Evolutionary conservation across 2,113 vertebrate species (phyloP).

Genomic region (Emydocephalus ijimae): DNA sequence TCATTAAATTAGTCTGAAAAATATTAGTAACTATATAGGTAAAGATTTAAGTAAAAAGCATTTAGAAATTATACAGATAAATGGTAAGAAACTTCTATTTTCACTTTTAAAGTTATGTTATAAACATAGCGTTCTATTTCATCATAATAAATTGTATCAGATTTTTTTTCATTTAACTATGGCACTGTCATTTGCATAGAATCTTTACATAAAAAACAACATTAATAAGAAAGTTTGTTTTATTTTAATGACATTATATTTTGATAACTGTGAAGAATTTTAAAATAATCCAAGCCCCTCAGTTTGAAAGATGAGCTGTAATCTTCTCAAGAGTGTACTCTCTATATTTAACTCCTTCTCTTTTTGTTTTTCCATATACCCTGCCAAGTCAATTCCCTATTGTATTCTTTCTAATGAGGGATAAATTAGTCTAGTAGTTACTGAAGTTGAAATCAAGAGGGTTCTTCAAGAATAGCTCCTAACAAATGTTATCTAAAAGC

Average conservation of each 20-base stretch:
- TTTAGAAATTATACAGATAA: slow-evolving; percentile 8
- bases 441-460: slow-evolving; percentile 43
- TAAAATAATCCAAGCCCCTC: slow-evolving; percentile 40
- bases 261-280: slow-evolving; percentile 43
- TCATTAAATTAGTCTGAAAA: slow-evolving; percentile 17
- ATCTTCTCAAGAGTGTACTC: slow-evolving; percentile 42
- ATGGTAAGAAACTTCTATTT: neutral
- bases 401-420: slow-evolving; percentile 50
- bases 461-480: slow-evolving; percentile 21
- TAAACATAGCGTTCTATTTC: neutral
- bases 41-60: neutral
- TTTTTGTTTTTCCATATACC: slow-evolving; percentile 24
- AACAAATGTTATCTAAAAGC: slow-evolving; percentile 10
- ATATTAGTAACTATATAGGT: neutral
- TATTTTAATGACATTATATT: slow-evolving; percentile 50
- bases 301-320: slow-evolving; percentile 45
- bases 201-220: neutral
- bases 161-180: slow-evolving; percentile 18
- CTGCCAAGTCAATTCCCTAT: slow-evolving; percentile 44
- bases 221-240: slow-evolving; percentile 42
- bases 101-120: slow-evolving; percentile 3
- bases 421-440: slow-evolving; percentile 38
- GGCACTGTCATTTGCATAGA: slow-evolving; percentile 6
- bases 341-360: slow-evolving; percentile 54
- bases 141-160: neutral